Conservation (phyloP, 2,797 vertebrate species). For the Bradypus variegatus region DNA sequence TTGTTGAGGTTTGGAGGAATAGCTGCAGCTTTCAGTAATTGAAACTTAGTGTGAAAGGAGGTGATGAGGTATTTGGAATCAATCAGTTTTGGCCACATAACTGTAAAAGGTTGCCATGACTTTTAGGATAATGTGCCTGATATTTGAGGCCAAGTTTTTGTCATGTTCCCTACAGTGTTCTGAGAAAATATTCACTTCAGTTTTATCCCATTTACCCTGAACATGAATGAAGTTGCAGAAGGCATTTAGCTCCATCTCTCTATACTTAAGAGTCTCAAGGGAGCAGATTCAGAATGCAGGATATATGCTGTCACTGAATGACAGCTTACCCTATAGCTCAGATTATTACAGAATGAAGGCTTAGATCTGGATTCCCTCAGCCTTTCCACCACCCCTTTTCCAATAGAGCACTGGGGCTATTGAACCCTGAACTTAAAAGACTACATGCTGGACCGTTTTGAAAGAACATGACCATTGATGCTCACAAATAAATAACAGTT, state of each 20-base stretch:
- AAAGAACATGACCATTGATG: not conserved
- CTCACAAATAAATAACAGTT: not conserved
- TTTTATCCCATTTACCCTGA: not conserved
- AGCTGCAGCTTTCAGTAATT: not conserved
- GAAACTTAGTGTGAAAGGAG: not conserved
- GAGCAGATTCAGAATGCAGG: not conserved
- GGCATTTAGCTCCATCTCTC: not conserved
- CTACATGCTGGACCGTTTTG: not conserved
- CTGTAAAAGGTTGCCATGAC: not conserved
- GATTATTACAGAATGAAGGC: not conserved
- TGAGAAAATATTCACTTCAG: slow-evolving; percentile 9
- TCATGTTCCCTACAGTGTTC: not conserved
- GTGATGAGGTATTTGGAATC: not conserved
- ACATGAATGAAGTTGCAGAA: not conserved
- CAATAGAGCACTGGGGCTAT: not conserved
- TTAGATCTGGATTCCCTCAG: not conserved
- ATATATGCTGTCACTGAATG: not conserved
- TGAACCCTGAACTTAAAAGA: not conserved
- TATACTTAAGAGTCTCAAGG: not conserved
- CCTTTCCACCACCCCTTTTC: not conserved
- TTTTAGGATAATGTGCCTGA: not conserved
- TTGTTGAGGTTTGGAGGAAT: not conserved
- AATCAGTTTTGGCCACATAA: not conserved
- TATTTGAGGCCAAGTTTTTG: not conserved
- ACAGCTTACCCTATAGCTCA: not conserved